phyloP scores from a whole-genome alignment of 2,888 invertebrate genomes.

The Neoascia interrupta region DNA sequence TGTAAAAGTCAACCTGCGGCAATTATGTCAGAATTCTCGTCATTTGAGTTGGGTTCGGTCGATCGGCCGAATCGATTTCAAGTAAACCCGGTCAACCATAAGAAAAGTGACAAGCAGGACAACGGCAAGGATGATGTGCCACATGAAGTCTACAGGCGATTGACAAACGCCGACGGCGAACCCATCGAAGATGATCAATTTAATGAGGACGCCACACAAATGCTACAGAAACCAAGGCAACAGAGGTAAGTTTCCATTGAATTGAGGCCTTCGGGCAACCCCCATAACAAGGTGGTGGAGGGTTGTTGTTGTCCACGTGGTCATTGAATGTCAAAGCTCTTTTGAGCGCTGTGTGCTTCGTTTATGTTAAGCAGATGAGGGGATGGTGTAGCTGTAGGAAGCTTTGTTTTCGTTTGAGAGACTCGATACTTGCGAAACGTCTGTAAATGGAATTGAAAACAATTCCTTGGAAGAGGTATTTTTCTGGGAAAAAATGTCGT shows the following conservation, averaged over 20 bases:
- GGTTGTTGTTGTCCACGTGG: background rate
- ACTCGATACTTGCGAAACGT: no score
- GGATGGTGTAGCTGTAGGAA: no score
- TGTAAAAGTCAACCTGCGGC: background rate
- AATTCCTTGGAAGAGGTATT: background rate
- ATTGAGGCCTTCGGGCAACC: background rate
- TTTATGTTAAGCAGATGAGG: no score
- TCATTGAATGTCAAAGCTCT: slow-evolving; percentile 4
- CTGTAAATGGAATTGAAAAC: background rate
- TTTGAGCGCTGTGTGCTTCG: no score
- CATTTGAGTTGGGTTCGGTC: slow-evolving; percentile 78
- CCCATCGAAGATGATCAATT: slow-evolving; percentile 78
- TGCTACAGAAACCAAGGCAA: slow-evolving; percentile 75
- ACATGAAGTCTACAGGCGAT: slow-evolving; percentile 77
- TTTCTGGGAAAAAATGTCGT: no score
- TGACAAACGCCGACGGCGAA: slow-evolving; percentile 77
- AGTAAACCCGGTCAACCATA: slow-evolving; percentile 79
- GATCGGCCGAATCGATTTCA: slow-evolving; percentile 79
- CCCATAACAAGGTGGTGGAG: background rate
- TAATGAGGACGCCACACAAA: slow-evolving; percentile 76
- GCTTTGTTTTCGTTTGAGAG: no score
- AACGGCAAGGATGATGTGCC: slow-evolving; percentile 71
- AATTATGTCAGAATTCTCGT: slow-evolving; percentile 78
- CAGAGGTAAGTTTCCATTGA: slow-evolving; percentile 76
- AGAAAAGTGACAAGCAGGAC: slow-evolving; percentile 73